Base-by-base conservation (phyloP, 2,113 vertebrate species). In the Nicator chloris region DNA sequence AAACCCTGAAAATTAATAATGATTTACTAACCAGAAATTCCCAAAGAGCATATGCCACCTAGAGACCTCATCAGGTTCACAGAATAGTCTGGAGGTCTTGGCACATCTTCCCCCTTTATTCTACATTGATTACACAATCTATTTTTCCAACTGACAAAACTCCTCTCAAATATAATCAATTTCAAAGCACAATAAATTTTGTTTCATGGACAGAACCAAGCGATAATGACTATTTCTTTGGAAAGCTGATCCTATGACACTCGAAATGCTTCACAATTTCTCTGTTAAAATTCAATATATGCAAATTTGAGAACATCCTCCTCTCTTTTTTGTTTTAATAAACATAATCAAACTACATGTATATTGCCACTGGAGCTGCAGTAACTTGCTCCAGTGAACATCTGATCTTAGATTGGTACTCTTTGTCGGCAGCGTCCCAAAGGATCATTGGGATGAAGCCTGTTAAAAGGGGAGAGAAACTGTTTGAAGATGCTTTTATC, bases 141-240 rank as follows among this genome's bases (percentile, higher is more conserved):
- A 56, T 90, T 94, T 91, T 91, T 93, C 73, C 82, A 93, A 85
- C 18, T 97, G 94, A 71, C 87, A 90, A 65, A 95, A 86, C 6
- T 78, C 80, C 37, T 65, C 28, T 68, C 47, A 81, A 86, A 91
- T 60, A 64, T 28, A 78, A 66, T 81, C 33, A 49, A 68, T 92
- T 88, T 68, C 44, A 79, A 78, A 93, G 63, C 57, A 54, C 1
- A 6, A 78, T 91, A 91, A 71, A 84, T 92, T 84, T 73, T 82
- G 39, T 44, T 88, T 75, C 65, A 86, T 88, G 69, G 57, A 70
- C 49, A 92, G 60, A 94, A 81, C 10, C 22, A 79, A 80, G 50
- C 23, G 35, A 84, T 45, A 88, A 65, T 47, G 15, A 90, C 28
- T 53, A 37, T 33, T 95, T 92, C 26, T 96, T 91, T 90, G 45